These are phyloP conservation scores for Sternotherus odoratus DNA, from an alignment of 2,797 vertebrate genomes.

Conservation along the genomic window DNA sequence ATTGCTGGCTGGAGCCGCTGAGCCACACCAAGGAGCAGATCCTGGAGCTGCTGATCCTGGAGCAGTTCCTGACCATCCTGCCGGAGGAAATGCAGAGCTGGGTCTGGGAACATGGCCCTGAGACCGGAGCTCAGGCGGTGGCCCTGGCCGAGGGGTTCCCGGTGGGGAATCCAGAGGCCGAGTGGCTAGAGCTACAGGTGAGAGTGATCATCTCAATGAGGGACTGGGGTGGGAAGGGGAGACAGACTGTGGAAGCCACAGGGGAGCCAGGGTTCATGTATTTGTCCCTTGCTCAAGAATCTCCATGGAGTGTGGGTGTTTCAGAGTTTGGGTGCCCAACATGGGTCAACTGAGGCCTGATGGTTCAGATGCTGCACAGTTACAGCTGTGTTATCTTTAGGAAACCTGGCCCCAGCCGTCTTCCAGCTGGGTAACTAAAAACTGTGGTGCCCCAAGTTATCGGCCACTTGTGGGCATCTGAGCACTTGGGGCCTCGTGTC, in stretches of 20 bases:
- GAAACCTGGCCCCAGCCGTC: not conserved
- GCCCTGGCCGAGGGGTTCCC: not conserved
- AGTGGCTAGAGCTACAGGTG: not conserved
- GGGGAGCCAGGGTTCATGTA: not conserved
- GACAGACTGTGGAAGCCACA: not conserved
- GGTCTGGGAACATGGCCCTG: not conserved
- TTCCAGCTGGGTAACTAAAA: not conserved
- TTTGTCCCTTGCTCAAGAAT: not conserved
- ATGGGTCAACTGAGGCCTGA: not conserved
- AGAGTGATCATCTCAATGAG: not conserved
- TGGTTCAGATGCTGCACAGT: not conserved
- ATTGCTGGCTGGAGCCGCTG: not conserved
- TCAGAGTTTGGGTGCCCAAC: not conserved
- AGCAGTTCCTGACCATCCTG: not conserved
- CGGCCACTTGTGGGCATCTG: not conserved
- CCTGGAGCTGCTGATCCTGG: not conserved
- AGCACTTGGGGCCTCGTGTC: not conserved
- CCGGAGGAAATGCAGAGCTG: not conserved
- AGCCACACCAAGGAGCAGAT: not conserved
- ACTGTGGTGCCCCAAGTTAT: not conserved
- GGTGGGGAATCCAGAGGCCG: not conserved
- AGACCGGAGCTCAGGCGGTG: not conserved
- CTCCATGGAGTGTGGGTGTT: not conserved
- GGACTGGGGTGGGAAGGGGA: not conserved
- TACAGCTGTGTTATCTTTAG: not conserved